Evolutionary conservation across 2,797 vertebrate species (phyloP).

Genomic region (Mastacembelus armatus): DNA sequence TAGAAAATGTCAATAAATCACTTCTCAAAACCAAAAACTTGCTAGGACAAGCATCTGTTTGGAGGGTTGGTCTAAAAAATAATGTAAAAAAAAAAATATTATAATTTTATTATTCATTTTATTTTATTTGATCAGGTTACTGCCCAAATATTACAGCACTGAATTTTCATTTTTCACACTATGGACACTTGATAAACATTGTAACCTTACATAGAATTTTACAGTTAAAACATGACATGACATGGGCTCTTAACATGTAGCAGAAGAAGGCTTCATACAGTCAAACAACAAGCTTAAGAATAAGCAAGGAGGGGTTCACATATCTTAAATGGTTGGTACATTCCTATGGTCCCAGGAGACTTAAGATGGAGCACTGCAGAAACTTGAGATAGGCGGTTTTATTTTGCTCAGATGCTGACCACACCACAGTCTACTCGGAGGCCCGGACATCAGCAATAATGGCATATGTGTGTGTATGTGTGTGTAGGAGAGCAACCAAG

Average conservation of each 20-base stretch:
- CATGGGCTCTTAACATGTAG: neutral
- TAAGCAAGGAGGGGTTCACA: constrained; percentile 37
- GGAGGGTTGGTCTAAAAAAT: too few species aligned
- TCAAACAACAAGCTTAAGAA: constrained; percentile 15
- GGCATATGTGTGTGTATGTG: constrained; percentile 1
- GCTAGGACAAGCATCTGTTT: too few species aligned
- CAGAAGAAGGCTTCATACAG: too few species aligned
- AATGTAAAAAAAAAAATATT: too few species aligned
- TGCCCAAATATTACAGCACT: too few species aligned
- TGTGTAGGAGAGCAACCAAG: neutral
- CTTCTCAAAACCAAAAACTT: too few species aligned
- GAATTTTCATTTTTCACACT: too few species aligned
- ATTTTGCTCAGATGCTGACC: constrained; percentile 37
- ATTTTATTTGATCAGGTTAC: too few species aligned
- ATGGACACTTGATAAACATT: too few species aligned
- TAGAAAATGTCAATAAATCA: too few species aligned
- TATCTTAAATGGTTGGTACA: constrained; percentile 45
- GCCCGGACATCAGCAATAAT: constrained; percentile 23
- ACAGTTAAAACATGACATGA: neutral
- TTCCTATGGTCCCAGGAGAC: constrained; percentile 60
- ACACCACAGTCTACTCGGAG: constrained; percentile 12
- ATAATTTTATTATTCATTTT: too few species aligned
- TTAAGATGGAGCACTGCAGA: constrained; percentile 33
- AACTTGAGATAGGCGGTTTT: constrained; percentile 52
- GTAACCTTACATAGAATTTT: neutral